Evolutionary conservation across 2,888 invertebrate genomes (phyloP), one percentile per base, ranked within the genome.

Genomic region (Philaethria dido): DNA sequence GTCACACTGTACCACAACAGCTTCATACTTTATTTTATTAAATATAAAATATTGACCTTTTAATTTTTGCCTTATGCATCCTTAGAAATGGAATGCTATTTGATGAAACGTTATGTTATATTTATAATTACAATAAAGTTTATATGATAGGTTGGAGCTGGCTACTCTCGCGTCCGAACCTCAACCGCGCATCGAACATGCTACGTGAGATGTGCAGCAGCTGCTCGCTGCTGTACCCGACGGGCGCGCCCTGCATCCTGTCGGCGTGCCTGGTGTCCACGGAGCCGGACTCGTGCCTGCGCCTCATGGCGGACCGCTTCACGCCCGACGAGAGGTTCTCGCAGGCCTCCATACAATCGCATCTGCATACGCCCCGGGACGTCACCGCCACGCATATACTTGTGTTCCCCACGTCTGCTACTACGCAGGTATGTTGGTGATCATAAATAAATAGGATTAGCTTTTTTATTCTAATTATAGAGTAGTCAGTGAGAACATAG

Each of bases 261-360:
- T 98, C 98, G 74, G 99, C 99, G n/a, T 99, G 99, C 88, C 94
- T 99, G 65, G 98, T 99, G 52, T 98, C 98, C 72, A 94, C 99
- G 69, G 99, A 99, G 89, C 97, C 98, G 50, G 98, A 98, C 87
- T 94, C 95, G 25, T 95, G 96, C 76, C 94, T 99, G 76, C 94
- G 98, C 69, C 94, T 98, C 70, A 98, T 98, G 97, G 96, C 98
- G 18, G 98, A 98, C 92, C 97, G 98, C 25, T 98, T 97, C 89
- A 98, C 98, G 59, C 98, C 98, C n/a, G 98, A 98, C 86, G 98
- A 98, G 88, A 94, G 98, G 66, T 97, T 97, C 91, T 95, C 96
- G 73, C 97, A 97, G 85, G 96, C 96, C 75, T 96, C 97, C 69
- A 97, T 97, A 81, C 97, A 97, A 87, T 97, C 97, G 80, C 96